Evolutionary conservation across 2,113 vertebrate species (phyloP).

Genomic region (Tor tambroides): DNA sequence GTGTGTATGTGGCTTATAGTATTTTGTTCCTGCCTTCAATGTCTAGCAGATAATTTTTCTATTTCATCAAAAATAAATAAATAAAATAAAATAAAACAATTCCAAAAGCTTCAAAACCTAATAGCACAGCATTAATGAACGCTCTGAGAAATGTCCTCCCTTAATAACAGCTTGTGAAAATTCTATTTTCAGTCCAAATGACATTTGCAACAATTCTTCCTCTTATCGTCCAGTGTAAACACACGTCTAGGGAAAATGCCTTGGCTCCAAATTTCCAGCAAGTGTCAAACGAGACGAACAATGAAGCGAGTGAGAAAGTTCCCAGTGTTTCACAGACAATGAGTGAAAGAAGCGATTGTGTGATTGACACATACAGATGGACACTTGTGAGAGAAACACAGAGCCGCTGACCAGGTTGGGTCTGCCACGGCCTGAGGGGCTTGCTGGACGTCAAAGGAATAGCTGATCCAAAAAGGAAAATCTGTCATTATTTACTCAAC

Average conservation of each 20-base stretch:
- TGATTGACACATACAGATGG: conserved; percentile 1
- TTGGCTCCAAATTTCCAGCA: neutral
- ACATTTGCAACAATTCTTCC: conserved; percentile 2
- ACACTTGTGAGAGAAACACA: conserved; percentile 25
- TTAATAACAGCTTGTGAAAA: conserved; percentile 24
- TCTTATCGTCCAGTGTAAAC: conserved; percentile 20
- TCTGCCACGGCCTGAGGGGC: conserved; percentile 4
- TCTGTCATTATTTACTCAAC: neutral
- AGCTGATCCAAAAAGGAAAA: neutral
- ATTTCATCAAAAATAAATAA: neutral
- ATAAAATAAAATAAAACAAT: neutral
- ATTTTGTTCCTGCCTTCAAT: neutral
- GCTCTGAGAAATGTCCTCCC: neutral
- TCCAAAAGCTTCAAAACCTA: neutral
- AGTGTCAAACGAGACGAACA: conserved; percentile 34
- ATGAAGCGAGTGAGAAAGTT: conserved; percentile 26
- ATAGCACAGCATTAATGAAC: neutral
- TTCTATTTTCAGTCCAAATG: conserved; percentile 6
- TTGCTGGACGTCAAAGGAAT: neutral
- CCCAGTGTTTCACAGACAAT: conserved; percentile 30
- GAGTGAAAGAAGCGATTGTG: conserved; percentile 40
- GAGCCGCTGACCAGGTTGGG: neutral
- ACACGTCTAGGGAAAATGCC: conserved; percentile 14
- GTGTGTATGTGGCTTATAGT: neutral
- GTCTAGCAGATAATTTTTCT: neutral